Evolutionary conservation across 1,140 invertebrate species (phyloP), one percentile per base, ranked within the genome.

Genomic region (Proctacanthus coquilletti): DNA sequence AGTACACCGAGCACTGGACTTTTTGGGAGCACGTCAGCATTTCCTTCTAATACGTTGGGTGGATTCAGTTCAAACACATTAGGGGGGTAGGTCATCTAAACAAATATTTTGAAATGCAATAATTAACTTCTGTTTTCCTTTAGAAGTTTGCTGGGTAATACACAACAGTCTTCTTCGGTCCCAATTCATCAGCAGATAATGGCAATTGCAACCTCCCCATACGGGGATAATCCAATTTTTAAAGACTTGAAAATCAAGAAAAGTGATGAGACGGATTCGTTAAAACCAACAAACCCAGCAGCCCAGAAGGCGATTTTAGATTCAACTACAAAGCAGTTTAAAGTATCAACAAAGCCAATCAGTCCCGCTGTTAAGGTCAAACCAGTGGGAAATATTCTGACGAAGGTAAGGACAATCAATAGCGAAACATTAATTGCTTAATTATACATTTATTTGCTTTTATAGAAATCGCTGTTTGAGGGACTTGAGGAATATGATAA

Each of bases 221-320:
- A 80, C 48, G 81, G 81, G n/a, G 78, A 83, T 55, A 78, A 75
- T 29, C 74, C 79, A 5, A 63, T 84, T 6, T 72, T 84, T 40
- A 77, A 80, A 52, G 80, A 81, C 56, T 51, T 84, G 2, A 66
- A 76, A 35, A 68, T 69, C 29, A 71, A 34, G 5, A 40, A 53
- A 8, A 48, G 41, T 38, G 48, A 71, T 10, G 78, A 77, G 50
- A 59, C 70, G 19, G 78, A 83, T 44, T 75, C 80, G 9, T 57
- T 80, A n/a, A 80, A 80, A 50, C 75, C 80, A 11, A 75, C 77
- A 2, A 81, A 80, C 61, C 68, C 77, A 5, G 57, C 68, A 5
- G 71, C 77, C 9, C 75, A 79, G 50, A 75, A 75, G 52, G 51
- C 76, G 35, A 51, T 75, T 29, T 43, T 65, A 43, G 54, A 75